Conservation (phyloP, 1,140 invertebrate genomes). For the Leptinotarsa defecta region DNA sequence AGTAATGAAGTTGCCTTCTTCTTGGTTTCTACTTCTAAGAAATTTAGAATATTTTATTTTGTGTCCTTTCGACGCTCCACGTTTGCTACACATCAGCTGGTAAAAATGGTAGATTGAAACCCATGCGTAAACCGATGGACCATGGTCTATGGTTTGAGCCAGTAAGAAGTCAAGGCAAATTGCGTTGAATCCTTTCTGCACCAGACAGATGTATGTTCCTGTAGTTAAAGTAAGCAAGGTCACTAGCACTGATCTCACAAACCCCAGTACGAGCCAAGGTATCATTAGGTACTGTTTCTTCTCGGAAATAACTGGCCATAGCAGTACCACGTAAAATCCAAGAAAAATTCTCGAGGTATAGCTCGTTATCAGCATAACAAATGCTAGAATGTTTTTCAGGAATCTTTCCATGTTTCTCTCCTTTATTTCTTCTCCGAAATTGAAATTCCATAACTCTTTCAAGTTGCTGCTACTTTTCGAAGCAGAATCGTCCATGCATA, state of each 20-base stretch:
- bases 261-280: slow-evolving; percentile 34
- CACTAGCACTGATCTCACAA: slow-evolving; percentile 25
- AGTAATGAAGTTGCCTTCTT: neutral
- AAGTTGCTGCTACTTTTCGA: slow-evolving; percentile 22
- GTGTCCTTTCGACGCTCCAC: neutral
- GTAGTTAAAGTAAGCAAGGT: slow-evolving; percentile 25
- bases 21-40: neutral
- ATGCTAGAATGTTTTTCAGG: slow-evolving; percentile 30
- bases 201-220: slow-evolving; percentile 28
- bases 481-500: slow-evolving; percentile 6
- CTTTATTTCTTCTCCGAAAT: slow-evolving; percentile 19
- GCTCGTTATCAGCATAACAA: slow-evolving; percentile 25
- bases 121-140: slow-evolving; percentile 34
- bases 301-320: slow-evolving; percentile 38
- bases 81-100: neutral
- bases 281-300: slow-evolving; percentile 30
- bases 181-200: slow-evolving; percentile 18
- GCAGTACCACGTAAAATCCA: slow-evolving; percentile 32
- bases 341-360: slow-evolving; percentile 30
- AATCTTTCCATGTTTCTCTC: slow-evolving; percentile 21
- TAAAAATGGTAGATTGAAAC: slow-evolving; percentile 20
- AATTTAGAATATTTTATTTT: neutral
- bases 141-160: slow-evolving; percentile 30
- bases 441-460: slow-evolving; percentile 31
- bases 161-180: slow-evolving; percentile 33